A percentile compares a stretch with the other conserved stretches of the same genome.
These are phyloP conservation scores for Procapra przewalskii DNA, from an alignment of 2,113 vertebrate species.

Conservation along the genomic window DNA sequence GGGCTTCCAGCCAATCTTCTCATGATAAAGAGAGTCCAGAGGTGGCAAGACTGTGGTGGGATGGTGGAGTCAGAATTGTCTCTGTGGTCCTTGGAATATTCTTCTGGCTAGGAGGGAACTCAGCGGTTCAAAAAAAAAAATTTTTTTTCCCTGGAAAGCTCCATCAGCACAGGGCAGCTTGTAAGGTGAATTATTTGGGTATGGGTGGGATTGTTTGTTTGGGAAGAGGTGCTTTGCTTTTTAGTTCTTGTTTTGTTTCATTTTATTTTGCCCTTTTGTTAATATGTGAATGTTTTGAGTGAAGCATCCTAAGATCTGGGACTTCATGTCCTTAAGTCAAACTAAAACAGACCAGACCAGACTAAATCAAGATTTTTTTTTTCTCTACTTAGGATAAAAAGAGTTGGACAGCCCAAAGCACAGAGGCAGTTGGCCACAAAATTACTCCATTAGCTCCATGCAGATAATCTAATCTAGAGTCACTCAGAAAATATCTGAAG, in stretches of 20 bases:
- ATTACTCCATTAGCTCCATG: neutral
- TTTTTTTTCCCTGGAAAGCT: neutral
- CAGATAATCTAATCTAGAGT: slow-evolving; percentile 25
- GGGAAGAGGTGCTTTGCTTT: neutral
- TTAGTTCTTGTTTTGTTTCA: neutral
- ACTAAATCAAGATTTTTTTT: slow-evolving; percentile 15
- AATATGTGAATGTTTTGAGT: neutral
- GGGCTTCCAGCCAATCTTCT: neutral
- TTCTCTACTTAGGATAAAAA: neutral
- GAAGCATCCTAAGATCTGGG: neutral
- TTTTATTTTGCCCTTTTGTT: slow-evolving; percentile 6
- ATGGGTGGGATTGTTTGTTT: neutral
- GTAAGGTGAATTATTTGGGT: neutral
- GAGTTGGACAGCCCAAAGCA: neutral
- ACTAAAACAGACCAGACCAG: neutral
- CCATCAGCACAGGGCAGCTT: neutral
- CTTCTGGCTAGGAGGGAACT: neutral
- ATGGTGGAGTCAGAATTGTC: neutral
- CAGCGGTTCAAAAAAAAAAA: neutral
- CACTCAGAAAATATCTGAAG: slow-evolving; percentile 4
- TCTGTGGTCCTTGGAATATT: neutral
- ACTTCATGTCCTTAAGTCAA: neutral
- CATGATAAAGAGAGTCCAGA: fast-evolving
- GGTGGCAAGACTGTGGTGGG: neutral
- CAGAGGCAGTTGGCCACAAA: neutral